phyloP scores from a whole-genome alignment of 2,888 invertebrate genomes.

The Mesochorus sp. region DNA sequence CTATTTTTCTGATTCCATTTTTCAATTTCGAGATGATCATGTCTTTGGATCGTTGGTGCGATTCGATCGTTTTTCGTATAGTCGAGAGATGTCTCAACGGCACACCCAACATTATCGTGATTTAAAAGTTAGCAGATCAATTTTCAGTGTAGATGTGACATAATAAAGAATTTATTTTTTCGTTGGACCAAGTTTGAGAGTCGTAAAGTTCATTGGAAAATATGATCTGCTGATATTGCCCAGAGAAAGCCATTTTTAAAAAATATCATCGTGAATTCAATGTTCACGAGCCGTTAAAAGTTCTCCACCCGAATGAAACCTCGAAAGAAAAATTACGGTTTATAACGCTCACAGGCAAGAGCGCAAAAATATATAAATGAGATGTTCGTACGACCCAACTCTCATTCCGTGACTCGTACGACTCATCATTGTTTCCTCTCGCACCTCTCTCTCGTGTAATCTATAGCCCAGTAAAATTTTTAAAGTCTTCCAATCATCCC shows the following conservation, averaged over 20 bases:
- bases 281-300: too few relatives aligned
- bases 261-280: too few relatives aligned
- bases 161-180: too few relatives aligned
- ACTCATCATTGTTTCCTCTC: conserved; percentile 73
- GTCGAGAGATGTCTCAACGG: neutral
- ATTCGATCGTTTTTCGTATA: neutral
- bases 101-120: neutral
- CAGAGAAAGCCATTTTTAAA: too few relatives aligned
- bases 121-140: too few relatives aligned
- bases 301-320: too few relatives aligned
- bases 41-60: too few relatives aligned
- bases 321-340: neutral
- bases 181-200: too few relatives aligned
- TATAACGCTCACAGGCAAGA: neutral
- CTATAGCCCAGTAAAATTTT: conserved; percentile 80
- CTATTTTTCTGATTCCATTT: neutral
- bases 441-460: conserved; percentile 68
- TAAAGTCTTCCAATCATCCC: conserved; percentile 80
- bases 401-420: conserved; percentile 5
- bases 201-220: too few relatives aligned
- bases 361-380: conserved; percentile 33
- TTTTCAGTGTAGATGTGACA: too few relatives aligned
- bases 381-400: conserved; percentile 21
- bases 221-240: too few relatives aligned
- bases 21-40: neutral